Evolutionary conservation across 2,797 vertebrate species (phyloP).

Genomic region (Benthosema pterotum): DNA sequence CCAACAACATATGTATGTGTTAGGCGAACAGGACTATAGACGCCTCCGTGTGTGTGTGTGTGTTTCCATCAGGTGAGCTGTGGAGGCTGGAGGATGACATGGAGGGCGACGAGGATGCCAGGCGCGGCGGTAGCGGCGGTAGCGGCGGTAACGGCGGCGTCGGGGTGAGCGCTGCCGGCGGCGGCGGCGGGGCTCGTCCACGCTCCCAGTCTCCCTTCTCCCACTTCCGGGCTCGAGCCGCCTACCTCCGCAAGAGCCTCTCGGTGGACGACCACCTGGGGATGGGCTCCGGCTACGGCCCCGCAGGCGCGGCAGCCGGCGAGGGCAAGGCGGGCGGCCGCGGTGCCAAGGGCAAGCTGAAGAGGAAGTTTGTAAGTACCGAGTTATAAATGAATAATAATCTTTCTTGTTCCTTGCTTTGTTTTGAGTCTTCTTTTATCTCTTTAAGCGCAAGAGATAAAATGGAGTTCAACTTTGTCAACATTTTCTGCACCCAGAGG

Average conservation of each 20-base stretch:
- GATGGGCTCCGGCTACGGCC: constrained; percentile 68
- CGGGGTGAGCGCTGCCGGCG: no score
- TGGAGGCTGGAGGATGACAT: constrained; percentile 87
- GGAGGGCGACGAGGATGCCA: constrained; percentile 63
- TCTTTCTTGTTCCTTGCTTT: no score
- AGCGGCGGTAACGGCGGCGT: no score
- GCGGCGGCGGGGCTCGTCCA: constrained; percentile 45
- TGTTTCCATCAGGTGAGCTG: constrained; percentile 78
- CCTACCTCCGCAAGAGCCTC: constrained; percentile 90
- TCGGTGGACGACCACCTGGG: constrained; percentile 89
- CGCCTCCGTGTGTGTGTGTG: no score
- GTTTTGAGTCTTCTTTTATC: no score
- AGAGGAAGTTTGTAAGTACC: constrained; percentile 90
- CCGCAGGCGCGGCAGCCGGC: constrained; percentile 23
- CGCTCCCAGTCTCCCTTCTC: constrained; percentile 84
- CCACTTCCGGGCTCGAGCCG: constrained; percentile 80
- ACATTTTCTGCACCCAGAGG: no score
- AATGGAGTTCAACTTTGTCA: no score
- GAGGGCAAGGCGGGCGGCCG: constrained; percentile 58
- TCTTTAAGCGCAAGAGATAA: no score
- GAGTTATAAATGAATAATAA: no score
- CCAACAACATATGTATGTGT: no score
- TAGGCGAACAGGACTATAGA: no score
- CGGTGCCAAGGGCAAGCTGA: constrained; percentile 84
- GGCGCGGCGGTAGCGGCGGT: constrained; percentile 9